These are phyloP conservation scores for Leistus spinibarbis DNA, from an alignment of 2,888 invertebrate genomes.

Conservation along the genomic window DNA sequence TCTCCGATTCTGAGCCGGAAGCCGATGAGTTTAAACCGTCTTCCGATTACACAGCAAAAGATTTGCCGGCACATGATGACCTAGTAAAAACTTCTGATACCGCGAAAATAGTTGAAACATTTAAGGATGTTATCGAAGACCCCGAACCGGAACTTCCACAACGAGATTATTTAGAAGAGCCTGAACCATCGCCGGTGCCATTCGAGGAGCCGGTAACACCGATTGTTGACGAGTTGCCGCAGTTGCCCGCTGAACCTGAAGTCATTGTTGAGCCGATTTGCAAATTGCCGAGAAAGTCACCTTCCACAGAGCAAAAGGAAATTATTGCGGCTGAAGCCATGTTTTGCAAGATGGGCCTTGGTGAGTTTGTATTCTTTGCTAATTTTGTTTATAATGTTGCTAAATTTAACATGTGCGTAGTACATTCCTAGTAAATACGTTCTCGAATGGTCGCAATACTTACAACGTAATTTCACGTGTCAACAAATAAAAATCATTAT, in stretches of 20 bases:
- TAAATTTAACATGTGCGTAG: conserved; percentile 13
- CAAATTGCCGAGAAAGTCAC: conserved; percentile 49
- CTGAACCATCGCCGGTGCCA: conserved; percentile 42
- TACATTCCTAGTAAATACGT: background rate
- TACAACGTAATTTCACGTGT: background rate
- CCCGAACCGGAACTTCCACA: conserved; percentile 42
- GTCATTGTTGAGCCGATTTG: conserved; percentile 17
- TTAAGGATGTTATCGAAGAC: conserved; percentile 51
- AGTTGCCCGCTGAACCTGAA: conserved; percentile 18
- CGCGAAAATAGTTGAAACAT: conserved; percentile 42
- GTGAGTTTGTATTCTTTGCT: conserved; percentile 59
- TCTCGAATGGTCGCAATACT: background rate
- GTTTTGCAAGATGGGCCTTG: conserved; percentile 74
- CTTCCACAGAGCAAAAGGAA: conserved; percentile 39
- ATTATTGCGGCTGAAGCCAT: conserved; percentile 71
- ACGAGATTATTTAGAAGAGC: conserved; percentile 40
- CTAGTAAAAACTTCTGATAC: background rate
- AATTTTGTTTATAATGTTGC: background rate
- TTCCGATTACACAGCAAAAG: conserved; percentile 43
- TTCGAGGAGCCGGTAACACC: conserved; percentile 35
- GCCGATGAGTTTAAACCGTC: conserved; percentile 55
- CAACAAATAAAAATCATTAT: background rate
- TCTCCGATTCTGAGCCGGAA: conserved; percentile 65
- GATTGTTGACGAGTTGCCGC: conserved; percentile 36
- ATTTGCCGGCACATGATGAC: conserved; percentile 22